Evolutionary conservation across 1,140 invertebrate species (phyloP).

Genomic region (Aphis gossypii): DNA sequence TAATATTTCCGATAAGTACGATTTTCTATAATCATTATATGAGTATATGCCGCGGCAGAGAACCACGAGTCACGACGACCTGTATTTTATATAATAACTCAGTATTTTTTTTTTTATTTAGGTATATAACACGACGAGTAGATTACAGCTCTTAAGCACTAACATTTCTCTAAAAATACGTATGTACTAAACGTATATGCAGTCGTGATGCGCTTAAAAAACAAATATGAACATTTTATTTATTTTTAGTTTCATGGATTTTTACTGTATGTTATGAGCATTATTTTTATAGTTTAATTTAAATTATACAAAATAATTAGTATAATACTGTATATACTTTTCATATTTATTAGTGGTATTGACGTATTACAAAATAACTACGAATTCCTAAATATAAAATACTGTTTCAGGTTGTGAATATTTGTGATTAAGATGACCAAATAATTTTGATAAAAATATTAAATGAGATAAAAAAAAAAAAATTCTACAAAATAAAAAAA

Average conservation of each 20-base stretch:
- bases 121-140: background rate
- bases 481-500: too few species aligned
- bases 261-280: background rate
- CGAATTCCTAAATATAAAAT: too few species aligned
- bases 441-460: too few species aligned
- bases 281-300: background rate
- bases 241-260: background rate
- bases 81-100: background rate
- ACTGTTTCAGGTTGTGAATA: too few species aligned
- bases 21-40: slow-evolving; percentile 11
- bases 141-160: background rate
- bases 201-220: background rate
- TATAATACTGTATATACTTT: background rate
- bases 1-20: slow-evolving; percentile 18
- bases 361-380: too few species aligned
- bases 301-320: background rate
- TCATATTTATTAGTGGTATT: background rate
- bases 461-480: too few species aligned
- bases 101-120: background rate
- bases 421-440: too few species aligned
- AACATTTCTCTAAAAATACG: background rate
- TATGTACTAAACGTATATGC: background rate
- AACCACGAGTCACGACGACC: slow-evolving; percentile 8
- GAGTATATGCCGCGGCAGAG: background rate
- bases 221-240: background rate